Conservation (phyloP, 2,888 invertebrate species). For the Heliconius cydno region DNA sequence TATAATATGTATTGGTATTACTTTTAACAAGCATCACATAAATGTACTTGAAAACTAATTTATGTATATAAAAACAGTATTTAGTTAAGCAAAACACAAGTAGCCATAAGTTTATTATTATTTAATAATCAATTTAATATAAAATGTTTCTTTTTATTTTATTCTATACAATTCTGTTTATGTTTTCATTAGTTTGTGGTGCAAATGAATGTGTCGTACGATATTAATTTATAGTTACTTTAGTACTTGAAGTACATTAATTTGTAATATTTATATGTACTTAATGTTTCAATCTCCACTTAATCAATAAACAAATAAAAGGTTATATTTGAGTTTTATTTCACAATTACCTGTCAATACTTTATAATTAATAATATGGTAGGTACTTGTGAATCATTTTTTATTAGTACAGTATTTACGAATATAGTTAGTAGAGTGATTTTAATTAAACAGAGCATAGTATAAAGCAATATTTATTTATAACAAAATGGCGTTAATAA, state of each 20-base stretch:
- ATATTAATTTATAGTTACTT: conserved; percentile 50
- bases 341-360: neutral
- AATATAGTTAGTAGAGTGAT: too few species aligned
- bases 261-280: conserved; percentile 52
- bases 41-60: conserved; percentile 30
- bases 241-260: conserved; percentile 54
- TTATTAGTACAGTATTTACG: too few species aligned
- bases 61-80: conserved; percentile 38
- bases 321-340: conserved; percentile 43
- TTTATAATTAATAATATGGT: neutral
- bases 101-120: conserved; percentile 44
- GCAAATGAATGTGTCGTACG: conserved; percentile 48
- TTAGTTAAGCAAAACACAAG: conserved; percentile 39
- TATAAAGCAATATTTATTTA: conserved; percentile 46
- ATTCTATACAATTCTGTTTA: conserved; percentile 36
- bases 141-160: conserved; percentile 31
- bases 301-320: conserved; percentile 45
- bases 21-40: conserved; percentile 20
- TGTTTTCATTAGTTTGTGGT: conserved; percentile 45
- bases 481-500: conserved; percentile 42
- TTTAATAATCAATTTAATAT: conserved; percentile 40
- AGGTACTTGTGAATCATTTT: neutral
- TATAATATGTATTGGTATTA: conserved; percentile 23
- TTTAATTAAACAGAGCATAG: neutral
- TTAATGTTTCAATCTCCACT: conserved; percentile 52